Percentiles rank a stretch among this genome's conserved stretches.
phyloP scores from a whole-genome alignment of 2,888 invertebrate genomes.

The Drosophila percnosoma region DNA sequence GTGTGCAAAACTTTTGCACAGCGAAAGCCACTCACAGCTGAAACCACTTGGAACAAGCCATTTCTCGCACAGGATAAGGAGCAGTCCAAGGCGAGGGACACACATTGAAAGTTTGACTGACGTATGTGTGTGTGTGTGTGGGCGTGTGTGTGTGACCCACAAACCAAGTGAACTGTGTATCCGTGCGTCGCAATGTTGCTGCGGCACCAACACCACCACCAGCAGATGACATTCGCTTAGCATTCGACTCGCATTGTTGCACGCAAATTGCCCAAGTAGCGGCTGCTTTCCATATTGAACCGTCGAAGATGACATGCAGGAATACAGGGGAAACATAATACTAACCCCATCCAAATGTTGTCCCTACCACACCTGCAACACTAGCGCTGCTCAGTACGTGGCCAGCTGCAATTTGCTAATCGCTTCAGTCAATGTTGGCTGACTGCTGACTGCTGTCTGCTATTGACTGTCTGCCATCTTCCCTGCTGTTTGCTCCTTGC shows the following conservation, averaged over 20 bases:
- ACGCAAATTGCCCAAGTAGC: slow-evolving; percentile 64
- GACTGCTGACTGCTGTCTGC: slow-evolving; percentile 18
- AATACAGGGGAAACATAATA: not conserved
- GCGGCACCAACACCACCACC: not conserved
- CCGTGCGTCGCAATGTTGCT: slow-evolving; percentile 41
- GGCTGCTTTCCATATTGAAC: slow-evolving; percentile 29
- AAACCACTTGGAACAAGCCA: slow-evolving; percentile 74
- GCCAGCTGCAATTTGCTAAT: slow-evolving; percentile 25
- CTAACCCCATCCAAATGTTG: not conserved
- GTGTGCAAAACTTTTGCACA: slow-evolving; percentile 65
- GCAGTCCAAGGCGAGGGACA: not conserved
- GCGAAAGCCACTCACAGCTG: slow-evolving; percentile 74
- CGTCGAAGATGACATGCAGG: slow-evolving; percentile 34
- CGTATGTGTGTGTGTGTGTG: not conserved
- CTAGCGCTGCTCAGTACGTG: slow-evolving; percentile 7
- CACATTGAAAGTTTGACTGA: slow-evolving; percentile 39
- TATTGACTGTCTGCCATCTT: slow-evolving; percentile 11
- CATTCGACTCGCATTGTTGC: slow-evolving; percentile 44
- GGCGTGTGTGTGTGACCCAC: slow-evolving; percentile 53
- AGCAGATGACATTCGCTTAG: slow-evolving; percentile 21
- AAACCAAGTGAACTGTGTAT: slow-evolving; percentile 57
- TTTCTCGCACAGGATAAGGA: slow-evolving; percentile 30
- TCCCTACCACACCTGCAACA: slow-evolving; percentile 28
- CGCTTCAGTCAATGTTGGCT: slow-evolving; percentile 19
- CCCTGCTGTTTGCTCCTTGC: slow-evolving; percentile 12